A percentile compares a stretch with the other conserved stretches of the same genome.
Evolutionary conservation across 2,888 invertebrate genomes (phyloP).

Genomic region (Seladonia tumulorum): DNA sequence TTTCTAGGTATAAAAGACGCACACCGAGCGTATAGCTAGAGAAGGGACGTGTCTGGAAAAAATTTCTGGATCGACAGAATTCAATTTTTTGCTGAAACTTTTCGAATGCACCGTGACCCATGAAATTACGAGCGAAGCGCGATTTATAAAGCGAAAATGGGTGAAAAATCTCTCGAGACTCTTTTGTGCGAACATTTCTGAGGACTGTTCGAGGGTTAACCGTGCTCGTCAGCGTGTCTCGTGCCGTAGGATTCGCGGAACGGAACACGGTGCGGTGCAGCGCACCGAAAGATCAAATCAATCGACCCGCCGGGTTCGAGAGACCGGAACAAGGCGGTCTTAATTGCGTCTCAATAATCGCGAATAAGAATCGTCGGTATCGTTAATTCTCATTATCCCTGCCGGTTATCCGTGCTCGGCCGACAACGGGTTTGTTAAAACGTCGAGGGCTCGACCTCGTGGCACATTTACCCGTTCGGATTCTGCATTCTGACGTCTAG

Average conservation of each 20-base stretch:
- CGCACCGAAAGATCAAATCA: background rate
- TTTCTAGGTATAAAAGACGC: too few relatives aligned
- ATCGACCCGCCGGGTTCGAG: background rate
- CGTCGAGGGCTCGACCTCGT: conserved; percentile 44
- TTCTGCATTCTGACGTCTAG: conserved; percentile 35
- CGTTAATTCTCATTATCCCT: conserved; percentile 37
- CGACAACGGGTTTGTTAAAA: conserved; percentile 34
- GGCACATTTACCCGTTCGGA: conserved; percentile 50
- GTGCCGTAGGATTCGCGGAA: background rate
- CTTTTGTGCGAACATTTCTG: background rate
- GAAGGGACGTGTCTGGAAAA: too few relatives aligned
- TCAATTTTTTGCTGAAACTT: background rate
- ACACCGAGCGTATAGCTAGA: too few relatives aligned
- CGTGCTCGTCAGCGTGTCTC: background rate
- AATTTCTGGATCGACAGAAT: background rate
- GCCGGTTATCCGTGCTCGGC: background rate
- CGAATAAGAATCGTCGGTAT: conserved; percentile 14
- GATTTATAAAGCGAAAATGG: background rate
- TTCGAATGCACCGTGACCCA: background rate
- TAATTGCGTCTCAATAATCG: conserved; percentile 25
- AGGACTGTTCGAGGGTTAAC: background rate
- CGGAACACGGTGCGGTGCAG: background rate
- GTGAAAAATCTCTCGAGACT: background rate
- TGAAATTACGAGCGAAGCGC: background rate
- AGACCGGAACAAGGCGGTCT: background rate